Conservation (phyloP, 2,113 vertebrate genomes). For the Oplegnathus fasciatus region DNA sequence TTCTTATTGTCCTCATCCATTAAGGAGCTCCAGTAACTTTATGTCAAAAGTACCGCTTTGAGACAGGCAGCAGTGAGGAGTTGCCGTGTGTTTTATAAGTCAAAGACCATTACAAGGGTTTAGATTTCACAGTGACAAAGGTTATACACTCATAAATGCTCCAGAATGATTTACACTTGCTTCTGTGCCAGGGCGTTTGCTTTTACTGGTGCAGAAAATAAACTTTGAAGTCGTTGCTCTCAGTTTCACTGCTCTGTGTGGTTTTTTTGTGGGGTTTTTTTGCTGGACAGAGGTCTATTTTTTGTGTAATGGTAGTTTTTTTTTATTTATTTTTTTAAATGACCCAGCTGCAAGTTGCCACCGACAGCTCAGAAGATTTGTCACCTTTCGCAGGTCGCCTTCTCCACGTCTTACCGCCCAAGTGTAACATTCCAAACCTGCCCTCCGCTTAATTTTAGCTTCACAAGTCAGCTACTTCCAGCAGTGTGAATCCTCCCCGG, state of each 20-base stretch:
- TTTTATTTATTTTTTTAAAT: slow-evolving; percentile 1
- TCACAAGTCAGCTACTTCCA: slow-evolving; percentile 82
- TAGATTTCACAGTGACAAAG: slow-evolving; percentile 60
- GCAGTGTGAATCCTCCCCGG: slow-evolving; percentile 63
- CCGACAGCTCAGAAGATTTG: slow-evolving; percentile 65
- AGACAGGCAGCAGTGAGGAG: neutral
- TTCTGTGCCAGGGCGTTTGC: slow-evolving; percentile 30
- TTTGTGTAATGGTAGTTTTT: neutral
- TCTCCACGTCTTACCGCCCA: slow-evolving; percentile 74
- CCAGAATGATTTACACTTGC: slow-evolving; percentile 37
- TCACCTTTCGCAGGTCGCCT: slow-evolving; percentile 69
- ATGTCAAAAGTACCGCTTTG: neutral
- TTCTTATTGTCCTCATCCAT: neutral
- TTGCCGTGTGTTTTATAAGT: slow-evolving; percentile 33
- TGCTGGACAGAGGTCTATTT: neutral
- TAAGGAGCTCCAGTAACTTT: slow-evolving; percentile 4
- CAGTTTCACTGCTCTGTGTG: neutral
- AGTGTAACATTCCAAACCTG: slow-evolving; percentile 86
- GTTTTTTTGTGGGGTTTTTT: too few relatives aligned
- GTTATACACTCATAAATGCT: slow-evolving; percentile 59
- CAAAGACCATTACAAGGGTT: slow-evolving; percentile 44
- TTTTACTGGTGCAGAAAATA: slow-evolving; percentile 38
- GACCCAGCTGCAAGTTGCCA: slow-evolving; percentile 11
- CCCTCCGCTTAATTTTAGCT: slow-evolving; percentile 85
- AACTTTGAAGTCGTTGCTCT: slow-evolving; percentile 6